These are phyloP conservation scores for Lepidurus couesii DNA, from an alignment of 1,140 invertebrate genomes.

Conservation along the genomic window DNA sequence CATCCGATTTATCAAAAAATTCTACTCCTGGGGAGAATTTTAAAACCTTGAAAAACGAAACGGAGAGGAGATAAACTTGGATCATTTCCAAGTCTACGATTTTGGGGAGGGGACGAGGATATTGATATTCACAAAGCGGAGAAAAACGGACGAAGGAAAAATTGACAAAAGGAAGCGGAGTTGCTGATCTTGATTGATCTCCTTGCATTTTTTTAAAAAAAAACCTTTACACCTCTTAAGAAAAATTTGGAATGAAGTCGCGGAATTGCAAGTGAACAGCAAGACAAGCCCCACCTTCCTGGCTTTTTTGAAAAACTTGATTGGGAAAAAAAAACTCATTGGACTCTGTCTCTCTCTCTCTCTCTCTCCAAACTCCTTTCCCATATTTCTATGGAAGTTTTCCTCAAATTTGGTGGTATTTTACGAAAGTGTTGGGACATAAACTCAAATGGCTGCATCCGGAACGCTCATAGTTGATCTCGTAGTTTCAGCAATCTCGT, in stretches of 20 bases:
- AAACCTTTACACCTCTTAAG: not conserved
- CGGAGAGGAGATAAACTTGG: not conserved
- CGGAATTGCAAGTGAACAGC: not conserved
- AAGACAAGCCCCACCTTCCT: slow-evolving; percentile 5
- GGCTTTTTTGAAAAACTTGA: not conserved
- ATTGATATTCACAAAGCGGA: not conserved
- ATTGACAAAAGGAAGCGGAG: not conserved
- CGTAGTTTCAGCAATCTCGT: slow-evolving; percentile 18
- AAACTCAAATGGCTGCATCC: not conserved
- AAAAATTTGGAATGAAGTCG: not conserved
- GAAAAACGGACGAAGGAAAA: not conserved
- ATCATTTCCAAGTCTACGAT: not conserved
- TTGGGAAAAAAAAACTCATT: not conserved
- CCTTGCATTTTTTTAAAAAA: not conserved
- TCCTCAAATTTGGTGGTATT: not conserved
- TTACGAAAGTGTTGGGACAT: not conserved
- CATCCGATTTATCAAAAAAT: not conserved
- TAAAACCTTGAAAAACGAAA: not conserved
- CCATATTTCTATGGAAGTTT: not conserved
- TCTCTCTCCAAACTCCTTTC: slow-evolving; percentile 5
- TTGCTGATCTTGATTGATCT: not conserved
- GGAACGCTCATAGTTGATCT: slow-evolving; percentile 14
- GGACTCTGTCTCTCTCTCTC: slow-evolving; percentile 16
- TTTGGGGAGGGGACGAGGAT: not conserved
- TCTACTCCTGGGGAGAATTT: not conserved